Percentiles rank a stretch among this genome's conserved stretches.
Conservation (phyloP, 2,797 vertebrate species). For the Antrozous pallidus region DNA sequence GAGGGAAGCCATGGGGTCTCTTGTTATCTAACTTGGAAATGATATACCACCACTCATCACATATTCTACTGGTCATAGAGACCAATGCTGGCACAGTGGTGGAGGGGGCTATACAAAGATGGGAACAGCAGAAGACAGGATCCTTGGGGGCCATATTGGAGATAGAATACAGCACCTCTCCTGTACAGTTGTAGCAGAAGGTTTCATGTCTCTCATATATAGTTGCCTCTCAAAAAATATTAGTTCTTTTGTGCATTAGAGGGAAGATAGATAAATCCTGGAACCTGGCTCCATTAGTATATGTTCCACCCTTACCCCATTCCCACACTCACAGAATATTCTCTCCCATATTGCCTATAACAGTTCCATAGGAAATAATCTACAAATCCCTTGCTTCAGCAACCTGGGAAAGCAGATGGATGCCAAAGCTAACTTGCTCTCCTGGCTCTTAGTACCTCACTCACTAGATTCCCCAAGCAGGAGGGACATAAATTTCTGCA, state of each 20-base stretch:
- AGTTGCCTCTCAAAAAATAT: background rate
- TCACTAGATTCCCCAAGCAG: background rate
- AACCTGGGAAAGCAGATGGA: background rate
- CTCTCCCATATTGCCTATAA: background rate
- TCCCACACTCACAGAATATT: background rate
- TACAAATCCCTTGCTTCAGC: background rate
- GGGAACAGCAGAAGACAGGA: background rate
- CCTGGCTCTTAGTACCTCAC: background rate
- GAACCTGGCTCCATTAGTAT: background rate
- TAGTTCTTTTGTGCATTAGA: background rate
- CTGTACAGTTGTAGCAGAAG: background rate
- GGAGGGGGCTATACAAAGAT: background rate
- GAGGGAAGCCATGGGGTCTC: background rate
- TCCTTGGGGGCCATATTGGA: background rate
- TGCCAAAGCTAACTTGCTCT: background rate
- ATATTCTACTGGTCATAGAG: background rate
- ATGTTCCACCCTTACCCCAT: fast-evolving
- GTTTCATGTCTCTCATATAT: background rate
- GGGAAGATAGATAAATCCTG: background rate
- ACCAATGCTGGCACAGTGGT: background rate
- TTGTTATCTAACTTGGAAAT: background rate
- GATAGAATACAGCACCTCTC: background rate
- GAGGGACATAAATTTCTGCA: background rate
- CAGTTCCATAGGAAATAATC: background rate
- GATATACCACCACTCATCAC: background rate